These are phyloP conservation scores for Poecilia gillii DNA, from an alignment of 2,797 vertebrate genomes.

Conservation along the genomic window DNA sequence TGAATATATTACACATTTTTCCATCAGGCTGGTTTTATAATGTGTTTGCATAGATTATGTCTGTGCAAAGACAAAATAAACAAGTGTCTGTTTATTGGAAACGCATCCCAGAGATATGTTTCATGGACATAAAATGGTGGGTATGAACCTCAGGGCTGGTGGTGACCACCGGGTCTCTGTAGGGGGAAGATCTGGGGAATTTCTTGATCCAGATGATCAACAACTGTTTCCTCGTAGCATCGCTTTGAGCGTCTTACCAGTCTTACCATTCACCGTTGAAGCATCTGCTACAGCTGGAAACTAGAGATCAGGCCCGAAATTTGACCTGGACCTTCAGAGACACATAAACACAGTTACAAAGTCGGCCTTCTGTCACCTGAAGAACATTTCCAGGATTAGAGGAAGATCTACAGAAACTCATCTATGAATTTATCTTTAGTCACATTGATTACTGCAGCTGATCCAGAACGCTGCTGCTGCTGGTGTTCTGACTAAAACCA, in stretches of 20 bases:
- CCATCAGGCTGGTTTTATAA: constrained; percentile 35
- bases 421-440: too few species aligned
- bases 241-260: neutral
- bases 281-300: too few species aligned
- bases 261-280: too few species aligned
- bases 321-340: too few species aligned
- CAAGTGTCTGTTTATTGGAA: constrained; percentile 26
- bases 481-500: too few species aligned
- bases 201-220: neutral
- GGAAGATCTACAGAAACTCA: too few species aligned
- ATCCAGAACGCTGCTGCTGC: too few species aligned
- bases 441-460: too few species aligned
- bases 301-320: too few species aligned
- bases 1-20: constrained; percentile 64
- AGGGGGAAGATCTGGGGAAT: neutral
- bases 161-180: neutral
- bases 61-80: constrained; percentile 45
- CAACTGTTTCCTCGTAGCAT: neutral
- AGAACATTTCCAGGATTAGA: too few species aligned
- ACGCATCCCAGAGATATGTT: constrained; percentile 4
- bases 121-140: neutral
- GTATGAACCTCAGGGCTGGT: neutral
- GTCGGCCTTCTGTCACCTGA: too few species aligned
- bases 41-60: constrained; percentile 66
- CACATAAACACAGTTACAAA: too few species aligned